phyloP scores from a whole-genome alignment of 2,888 invertebrate species.

The Andrena haemorrhoa region DNA sequence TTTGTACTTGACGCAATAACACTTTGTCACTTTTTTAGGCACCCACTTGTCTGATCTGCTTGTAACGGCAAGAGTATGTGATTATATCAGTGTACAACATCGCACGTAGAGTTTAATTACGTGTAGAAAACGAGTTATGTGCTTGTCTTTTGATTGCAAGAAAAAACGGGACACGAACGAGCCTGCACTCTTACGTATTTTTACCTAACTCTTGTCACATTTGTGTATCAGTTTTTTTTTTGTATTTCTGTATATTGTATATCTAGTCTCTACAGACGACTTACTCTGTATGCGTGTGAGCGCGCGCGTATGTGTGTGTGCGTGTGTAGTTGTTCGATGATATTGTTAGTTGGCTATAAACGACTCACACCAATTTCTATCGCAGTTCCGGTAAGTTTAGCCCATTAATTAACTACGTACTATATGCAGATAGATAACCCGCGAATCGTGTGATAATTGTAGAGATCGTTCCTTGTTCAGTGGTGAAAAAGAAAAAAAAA shows the following conservation, averaged over 20 bases:
- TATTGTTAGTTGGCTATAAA: conserved; percentile 76
- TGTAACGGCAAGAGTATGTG: conserved; percentile 57
- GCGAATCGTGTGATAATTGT: conserved; percentile 19
- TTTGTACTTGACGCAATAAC: conserved; percentile 42
- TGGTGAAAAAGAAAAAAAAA: background rate
- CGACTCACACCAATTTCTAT: conserved; percentile 80
- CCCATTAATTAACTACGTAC: conserved; percentile 66
- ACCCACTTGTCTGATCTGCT: conserved; percentile 48
- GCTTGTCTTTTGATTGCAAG: conserved; percentile 61
- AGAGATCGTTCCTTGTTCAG: conserved; percentile 20
- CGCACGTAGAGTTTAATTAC: conserved; percentile 67
- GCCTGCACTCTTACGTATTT: conserved; percentile 76
- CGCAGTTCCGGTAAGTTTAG: conserved; percentile 81
- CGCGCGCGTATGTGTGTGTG: conserved; percentile 39
- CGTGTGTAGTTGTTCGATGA: conserved; percentile 72
- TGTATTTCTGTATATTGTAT: conserved; percentile 33
- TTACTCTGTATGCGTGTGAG: conserved; percentile 40
- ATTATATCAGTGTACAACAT: conserved; percentile 46
- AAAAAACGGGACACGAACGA: conserved; percentile 66
- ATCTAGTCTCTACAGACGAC: conserved; percentile 56
- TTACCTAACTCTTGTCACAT: conserved; percentile 61
- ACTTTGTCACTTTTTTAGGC: conserved; percentile 52
- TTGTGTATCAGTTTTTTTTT: conserved; percentile 19
- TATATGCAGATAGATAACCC: conserved; percentile 21
- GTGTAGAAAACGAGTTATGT: conserved; percentile 53